Conservation (phyloP, 2,797 vertebrate species). For the Peromyscus attwateri region DNA sequence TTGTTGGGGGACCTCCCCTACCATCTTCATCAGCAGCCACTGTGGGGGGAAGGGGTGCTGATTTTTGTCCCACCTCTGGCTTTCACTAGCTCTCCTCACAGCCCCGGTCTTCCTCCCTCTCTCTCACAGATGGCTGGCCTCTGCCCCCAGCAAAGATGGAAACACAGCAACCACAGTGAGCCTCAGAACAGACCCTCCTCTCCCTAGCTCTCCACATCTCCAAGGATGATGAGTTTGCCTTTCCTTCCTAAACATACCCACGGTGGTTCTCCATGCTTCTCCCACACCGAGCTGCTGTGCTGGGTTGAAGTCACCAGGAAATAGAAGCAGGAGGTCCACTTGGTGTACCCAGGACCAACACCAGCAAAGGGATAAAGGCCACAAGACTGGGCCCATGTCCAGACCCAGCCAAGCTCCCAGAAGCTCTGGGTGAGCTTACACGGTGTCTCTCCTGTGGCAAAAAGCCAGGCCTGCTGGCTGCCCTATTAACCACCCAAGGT, state of each 20-base stretch:
- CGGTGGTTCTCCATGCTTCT: rapidly evolving
- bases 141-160: neutral
- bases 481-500: neutral
- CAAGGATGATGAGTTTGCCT: neutral
- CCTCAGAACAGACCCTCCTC: neutral
- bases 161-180: neutral
- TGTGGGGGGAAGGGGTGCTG: neutral
- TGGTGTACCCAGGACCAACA: neutral
- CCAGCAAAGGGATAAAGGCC: neutral
- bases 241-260: neutral
- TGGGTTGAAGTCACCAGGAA: neutral
- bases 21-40: neutral
- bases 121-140: neutral
- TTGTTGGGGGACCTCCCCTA: neutral
- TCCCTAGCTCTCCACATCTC: neutral
- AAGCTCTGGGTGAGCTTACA: neutral
- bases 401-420: neutral
- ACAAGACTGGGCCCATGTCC: neutral
- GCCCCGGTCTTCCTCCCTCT: neutral
- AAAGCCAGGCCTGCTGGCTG: neutral
- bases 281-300: neutral
- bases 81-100: neutral
- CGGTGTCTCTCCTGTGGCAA: neutral
- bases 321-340: neutral
- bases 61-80: neutral